Evolutionary conservation across 2,797 vertebrate species (phyloP).

Genomic region (Periophthalmus magnuspinnatus): DNA sequence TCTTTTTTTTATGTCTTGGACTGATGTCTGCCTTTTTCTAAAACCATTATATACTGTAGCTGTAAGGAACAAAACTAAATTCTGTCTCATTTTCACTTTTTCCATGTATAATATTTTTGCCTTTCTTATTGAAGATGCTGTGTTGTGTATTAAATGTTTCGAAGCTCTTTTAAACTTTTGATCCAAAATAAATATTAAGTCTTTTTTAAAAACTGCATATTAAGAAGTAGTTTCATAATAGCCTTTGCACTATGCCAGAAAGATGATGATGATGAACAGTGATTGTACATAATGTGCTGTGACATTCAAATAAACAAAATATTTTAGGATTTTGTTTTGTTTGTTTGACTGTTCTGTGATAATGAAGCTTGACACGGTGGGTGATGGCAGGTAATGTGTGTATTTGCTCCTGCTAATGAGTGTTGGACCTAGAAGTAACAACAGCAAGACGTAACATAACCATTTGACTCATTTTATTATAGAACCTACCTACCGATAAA

Average conservation of each 20-base stretch:
- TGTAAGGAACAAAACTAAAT: neutral
- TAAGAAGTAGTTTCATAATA: constrained; percentile 32
- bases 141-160: constrained; percentile 7
- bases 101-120: neutral
- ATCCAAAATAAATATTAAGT: constrained; percentile 8
- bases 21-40: constrained; percentile 2
- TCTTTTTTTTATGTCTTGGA: constrained; percentile 20
- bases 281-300: constrained; percentile 30
- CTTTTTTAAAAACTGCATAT: constrained; percentile 31
- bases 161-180: constrained; percentile 35
- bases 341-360: neutral
- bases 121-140: neutral
- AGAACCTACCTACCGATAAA: neutral
- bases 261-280: constrained; percentile 16
- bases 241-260: constrained; percentile 45
- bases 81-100: neutral
- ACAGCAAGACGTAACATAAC: neutral
- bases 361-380: neutral
- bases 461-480: neutral
- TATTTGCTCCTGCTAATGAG: neutral
- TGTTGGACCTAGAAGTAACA: neutral
- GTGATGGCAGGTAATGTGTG: neutral
- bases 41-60: neutral
- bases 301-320: constrained; percentile 52
- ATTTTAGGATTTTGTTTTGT: constrained; percentile 24